Conservation (phyloP, 2,113 vertebrate genomes). For the Prionailurus viverrinus region DNA sequence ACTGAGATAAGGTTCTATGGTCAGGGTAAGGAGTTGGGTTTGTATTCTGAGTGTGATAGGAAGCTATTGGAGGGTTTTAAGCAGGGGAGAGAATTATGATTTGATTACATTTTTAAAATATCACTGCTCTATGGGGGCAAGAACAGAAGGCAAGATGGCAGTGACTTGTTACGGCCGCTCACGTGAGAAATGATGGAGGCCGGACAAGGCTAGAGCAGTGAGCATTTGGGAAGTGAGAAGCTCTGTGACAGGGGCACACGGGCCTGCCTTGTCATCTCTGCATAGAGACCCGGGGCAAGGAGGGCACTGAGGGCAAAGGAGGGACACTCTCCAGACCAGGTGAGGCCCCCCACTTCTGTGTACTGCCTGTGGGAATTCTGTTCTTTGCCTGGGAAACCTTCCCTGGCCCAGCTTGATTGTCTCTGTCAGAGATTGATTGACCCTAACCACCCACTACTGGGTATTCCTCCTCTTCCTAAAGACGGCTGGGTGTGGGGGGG, state of each 20-base stretch:
- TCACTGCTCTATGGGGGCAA: not conserved
- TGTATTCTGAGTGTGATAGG: not conserved
- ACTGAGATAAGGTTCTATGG: no score
- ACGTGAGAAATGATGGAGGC: not conserved
- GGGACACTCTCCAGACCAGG: no score
- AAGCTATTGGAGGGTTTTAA: not conserved
- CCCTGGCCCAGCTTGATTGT: no score
- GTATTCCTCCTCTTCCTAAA: not conserved
- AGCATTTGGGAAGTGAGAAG: rapidly evolving
- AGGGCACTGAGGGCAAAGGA: rapidly evolving
- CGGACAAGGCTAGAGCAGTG: rapidly evolving
- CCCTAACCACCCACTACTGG: not conserved
- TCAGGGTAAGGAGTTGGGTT: not conserved
- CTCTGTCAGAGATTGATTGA: not conserved
- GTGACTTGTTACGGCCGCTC: not conserved
- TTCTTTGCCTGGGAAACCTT: not conserved
- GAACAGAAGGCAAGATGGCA: not conserved
- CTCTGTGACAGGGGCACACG: rapidly evolving
- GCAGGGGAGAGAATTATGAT: not conserved
- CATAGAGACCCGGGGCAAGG: not conserved
- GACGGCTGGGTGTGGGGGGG: no score
- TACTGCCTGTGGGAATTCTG: not conserved
- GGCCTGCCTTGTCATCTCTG: rapidly evolving
- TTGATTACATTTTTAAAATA: not conserved
- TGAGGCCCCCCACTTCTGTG: not conserved